Conservation (phyloP, 2,888 invertebrate species). For the Polydrusus cervinus region DNA sequence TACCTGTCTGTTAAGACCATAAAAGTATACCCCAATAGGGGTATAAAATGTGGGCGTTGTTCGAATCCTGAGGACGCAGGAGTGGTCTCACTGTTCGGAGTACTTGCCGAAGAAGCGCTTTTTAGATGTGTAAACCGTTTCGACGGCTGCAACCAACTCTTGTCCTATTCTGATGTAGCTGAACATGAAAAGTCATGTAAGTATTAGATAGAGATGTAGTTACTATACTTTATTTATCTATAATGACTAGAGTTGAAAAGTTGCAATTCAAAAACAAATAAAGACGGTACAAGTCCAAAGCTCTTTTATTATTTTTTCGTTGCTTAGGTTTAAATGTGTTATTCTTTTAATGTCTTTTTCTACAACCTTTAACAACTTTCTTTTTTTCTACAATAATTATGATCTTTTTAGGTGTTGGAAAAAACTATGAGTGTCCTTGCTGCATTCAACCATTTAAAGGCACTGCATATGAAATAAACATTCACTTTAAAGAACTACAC, state of each 20-base stretch:
- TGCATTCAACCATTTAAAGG: constrained; percentile 5
- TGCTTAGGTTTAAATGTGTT: no score
- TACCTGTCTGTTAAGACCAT: not conserved
- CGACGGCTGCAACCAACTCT: constrained; percentile 13
- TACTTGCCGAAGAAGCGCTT: constrained; percentile 9
- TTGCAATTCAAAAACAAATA: no score
- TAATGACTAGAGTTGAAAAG: no score
- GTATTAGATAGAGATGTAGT: no score
- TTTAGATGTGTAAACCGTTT: constrained; percentile 16
- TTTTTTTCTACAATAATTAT: no score
- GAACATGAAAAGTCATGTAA: constrained; percentile 13
- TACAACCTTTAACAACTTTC: no score
- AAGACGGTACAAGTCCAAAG: no score
- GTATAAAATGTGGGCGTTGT: constrained; percentile 14
- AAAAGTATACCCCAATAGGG: constrained; percentile 15
- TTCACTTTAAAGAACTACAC: constrained; percentile 11
- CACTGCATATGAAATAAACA: not conserved
- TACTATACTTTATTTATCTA: no score
- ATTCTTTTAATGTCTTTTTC: no score
- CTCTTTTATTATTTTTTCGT: no score
- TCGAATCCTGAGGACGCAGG: not conserved
- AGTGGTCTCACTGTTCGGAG: constrained; percentile 10
- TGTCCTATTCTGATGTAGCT: constrained; percentile 3
- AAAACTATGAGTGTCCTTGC: constrained; percentile 18
- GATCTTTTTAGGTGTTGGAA: not conserved